Percentiles rank a stretch among this genome's conserved stretches.
Evolutionary conservation across 2,888 invertebrate genomes (phyloP).

Genomic region (Tryphoninae sp.): DNA sequence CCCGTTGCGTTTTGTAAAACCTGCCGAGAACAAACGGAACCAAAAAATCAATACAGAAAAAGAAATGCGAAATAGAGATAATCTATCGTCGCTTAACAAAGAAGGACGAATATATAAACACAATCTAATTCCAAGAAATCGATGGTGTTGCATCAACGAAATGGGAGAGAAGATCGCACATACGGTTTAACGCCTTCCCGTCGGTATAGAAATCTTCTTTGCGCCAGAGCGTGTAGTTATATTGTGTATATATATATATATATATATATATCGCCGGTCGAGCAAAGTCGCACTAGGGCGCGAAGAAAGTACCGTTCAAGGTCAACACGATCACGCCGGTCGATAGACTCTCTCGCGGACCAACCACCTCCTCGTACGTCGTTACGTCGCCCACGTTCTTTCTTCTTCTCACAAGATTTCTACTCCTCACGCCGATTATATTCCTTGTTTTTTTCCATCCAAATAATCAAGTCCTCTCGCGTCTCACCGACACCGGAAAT

Average conservation of each 20-base stretch:
- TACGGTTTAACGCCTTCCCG: not conserved
- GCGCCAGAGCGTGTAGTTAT: not conserved
- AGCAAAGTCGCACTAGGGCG: conserved; percentile 66
- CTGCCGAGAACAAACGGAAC: conserved; percentile 6
- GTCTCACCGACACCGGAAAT: conserved; percentile 36
- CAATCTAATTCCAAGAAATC: not conserved
- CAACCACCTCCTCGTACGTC: conserved; percentile 30
- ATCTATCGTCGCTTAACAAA: not conserved
- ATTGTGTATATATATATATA: not conserved
- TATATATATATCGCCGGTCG: conserved; percentile 37
- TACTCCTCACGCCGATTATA: conserved; percentile 8
- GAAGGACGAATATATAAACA: not conserved
- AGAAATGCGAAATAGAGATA: conserved; percentile 5
- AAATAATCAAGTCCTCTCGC: conserved; percentile 42
- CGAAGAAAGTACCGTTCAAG: conserved; percentile 74
- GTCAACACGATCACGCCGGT: conserved; percentile 66
- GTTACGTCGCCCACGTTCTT: conserved; percentile 19
- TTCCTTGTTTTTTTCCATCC: conserved; percentile 3
- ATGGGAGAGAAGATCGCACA: not conserved
- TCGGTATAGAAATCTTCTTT: not conserved
- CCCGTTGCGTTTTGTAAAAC: conserved; percentile 74
- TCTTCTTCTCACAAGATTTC: conserved; percentile 23
- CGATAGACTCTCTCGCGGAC: conserved; percentile 60
- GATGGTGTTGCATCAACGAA: not conserved
- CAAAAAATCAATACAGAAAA: conserved; percentile 21